Conservation (phyloP, 2,888 invertebrate species). For the Crioceris asparagi region DNA sequence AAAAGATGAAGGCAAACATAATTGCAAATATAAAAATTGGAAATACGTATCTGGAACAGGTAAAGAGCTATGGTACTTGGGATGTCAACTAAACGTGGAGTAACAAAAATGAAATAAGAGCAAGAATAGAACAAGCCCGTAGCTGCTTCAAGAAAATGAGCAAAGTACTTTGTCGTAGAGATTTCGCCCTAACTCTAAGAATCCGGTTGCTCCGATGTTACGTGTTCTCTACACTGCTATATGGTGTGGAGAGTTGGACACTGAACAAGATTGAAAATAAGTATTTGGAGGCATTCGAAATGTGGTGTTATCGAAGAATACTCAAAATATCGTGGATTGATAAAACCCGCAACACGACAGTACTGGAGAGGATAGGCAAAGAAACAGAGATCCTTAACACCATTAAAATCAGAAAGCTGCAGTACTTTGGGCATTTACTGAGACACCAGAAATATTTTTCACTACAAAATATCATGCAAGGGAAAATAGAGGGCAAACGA, state of each 20-base stretch:
- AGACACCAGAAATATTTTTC: background rate
- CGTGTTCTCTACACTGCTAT: constrained; percentile 2
- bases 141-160: too few species aligned
- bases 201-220: constrained; percentile 3
- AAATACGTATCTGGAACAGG: too few species aligned
- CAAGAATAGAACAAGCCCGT: too few species aligned
- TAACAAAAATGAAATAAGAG: too few species aligned
- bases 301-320: constrained; percentile 5
- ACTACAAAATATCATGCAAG: background rate
- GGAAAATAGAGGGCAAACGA: background rate
- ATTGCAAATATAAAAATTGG: too few species aligned
- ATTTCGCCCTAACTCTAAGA: background rate
- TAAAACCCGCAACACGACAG: background rate
- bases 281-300: constrained; percentile 1
- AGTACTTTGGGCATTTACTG: background rate
- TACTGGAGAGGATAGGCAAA: background rate
- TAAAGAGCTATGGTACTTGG: too few species aligned
- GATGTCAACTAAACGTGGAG: too few species aligned
- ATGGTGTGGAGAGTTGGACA: constrained; percentile 1
- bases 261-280: background rate
- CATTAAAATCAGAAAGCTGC: background rate
- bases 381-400: background rate
- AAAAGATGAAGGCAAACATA: too few species aligned
- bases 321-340: constrained; percentile 7
- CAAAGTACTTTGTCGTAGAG: too few species aligned